phyloP scores from a whole-genome alignment of 1,140 invertebrate species.

The Cotesia chilonis region DNA sequence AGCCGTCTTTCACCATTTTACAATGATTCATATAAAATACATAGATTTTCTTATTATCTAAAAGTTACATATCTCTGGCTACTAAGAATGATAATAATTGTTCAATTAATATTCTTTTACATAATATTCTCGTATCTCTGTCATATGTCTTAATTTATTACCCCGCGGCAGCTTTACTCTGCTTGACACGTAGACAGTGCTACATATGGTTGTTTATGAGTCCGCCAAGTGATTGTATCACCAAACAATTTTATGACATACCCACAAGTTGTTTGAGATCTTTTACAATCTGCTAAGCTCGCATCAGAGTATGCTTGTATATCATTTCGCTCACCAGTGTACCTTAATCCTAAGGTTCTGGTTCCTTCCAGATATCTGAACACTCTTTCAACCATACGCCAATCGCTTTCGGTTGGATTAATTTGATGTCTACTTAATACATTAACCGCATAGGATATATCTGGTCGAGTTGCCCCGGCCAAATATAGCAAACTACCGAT shows the following conservation, averaged over 20 bases:
- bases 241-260: conserved; percentile 31
- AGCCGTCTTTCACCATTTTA: too few relatives aligned
- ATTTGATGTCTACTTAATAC: conserved; percentile 46
- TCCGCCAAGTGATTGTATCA: conserved; percentile 27
- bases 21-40: too few relatives aligned
- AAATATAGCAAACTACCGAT: too few relatives aligned
- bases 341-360: conserved; percentile 8
- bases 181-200: conserved; percentile 36
- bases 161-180: conserved; percentile 25
- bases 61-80: neutral
- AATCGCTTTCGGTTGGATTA: conserved; percentile 27
- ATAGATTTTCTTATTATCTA: too few relatives aligned
- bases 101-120: conserved; percentile 18
- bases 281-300: too few relatives aligned
- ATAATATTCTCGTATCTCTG: conserved; percentile 28
- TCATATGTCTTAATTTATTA: conserved; percentile 34
- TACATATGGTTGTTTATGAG: conserved; percentile 34
- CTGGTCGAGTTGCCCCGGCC: conserved; percentile 49
- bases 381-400: conserved; percentile 18
- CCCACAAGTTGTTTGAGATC: conserved; percentile 31
- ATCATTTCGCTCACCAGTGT: conserved; percentile 2
- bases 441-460: conserved; percentile 54
- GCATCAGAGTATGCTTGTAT: conserved; percentile 28
- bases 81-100: neutral
- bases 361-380: conserved; percentile 30